Conservation (phyloP, 2,113 vertebrate genomes). For the Gadus chalcogrammus region DNA sequence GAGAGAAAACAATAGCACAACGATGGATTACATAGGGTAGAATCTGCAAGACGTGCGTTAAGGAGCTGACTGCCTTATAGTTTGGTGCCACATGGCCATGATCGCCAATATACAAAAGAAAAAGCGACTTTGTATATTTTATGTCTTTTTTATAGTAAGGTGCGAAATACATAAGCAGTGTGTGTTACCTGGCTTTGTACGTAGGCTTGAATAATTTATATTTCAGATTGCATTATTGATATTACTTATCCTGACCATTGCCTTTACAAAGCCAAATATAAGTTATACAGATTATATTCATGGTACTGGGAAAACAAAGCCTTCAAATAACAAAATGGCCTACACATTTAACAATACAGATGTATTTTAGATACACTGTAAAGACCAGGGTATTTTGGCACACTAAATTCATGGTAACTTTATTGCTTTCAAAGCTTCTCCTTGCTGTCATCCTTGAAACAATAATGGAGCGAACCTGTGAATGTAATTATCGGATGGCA, state of each 20-base stretch:
- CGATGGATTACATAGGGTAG: slow-evolving; percentile 35
- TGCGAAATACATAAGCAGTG: slow-evolving; percentile 65
- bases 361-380: slow-evolving; percentile 49
- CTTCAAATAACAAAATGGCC: slow-evolving; percentile 58
- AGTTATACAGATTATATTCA: slow-evolving; percentile 59
- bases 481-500: slow-evolving; percentile 32
- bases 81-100: slow-evolving; percentile 54
- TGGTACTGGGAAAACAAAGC: slow-evolving; percentile 47
- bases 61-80: slow-evolving; percentile 65
- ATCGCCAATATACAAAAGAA: slow-evolving; percentile 42
- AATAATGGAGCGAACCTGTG: slow-evolving; percentile 30
- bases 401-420: slow-evolving; percentile 52
- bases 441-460: slow-evolving; percentile 65
- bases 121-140: slow-evolving; percentile 58
- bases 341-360: slow-evolving; percentile 61
- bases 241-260: slow-evolving; percentile 67
- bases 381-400: slow-evolving; percentile 60
- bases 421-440: slow-evolving; percentile 43
- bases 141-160: slow-evolving; percentile 61
- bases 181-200: slow-evolving; percentile 61
- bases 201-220: slow-evolving; percentile 57
- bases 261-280: slow-evolving; percentile 61
- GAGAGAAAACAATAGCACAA: slow-evolving; percentile 36
- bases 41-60: slow-evolving; percentile 61
- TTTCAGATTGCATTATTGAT: slow-evolving; percentile 57